These are phyloP conservation scores for Eutolmus rufibarbis DNA, from an alignment of 2,888 invertebrate genomes.

Conservation along the genomic window DNA sequence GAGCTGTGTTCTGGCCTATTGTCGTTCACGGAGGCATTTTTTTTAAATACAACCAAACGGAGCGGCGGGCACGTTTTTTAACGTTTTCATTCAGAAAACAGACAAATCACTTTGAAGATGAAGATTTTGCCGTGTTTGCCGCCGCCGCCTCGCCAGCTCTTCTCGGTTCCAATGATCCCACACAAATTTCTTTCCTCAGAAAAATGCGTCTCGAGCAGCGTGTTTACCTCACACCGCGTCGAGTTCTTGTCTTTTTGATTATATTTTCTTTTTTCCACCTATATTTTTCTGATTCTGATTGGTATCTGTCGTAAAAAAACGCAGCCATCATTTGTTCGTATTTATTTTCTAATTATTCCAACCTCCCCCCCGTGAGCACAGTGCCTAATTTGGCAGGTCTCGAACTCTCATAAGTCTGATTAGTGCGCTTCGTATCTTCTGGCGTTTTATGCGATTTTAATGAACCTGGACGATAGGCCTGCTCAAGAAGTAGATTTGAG, in stretches of 20 bases:
- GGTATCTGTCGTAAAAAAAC: slow-evolving; percentile 14
- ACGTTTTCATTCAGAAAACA: slow-evolving; percentile 28
- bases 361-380: not conserved
- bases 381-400: slow-evolving; percentile 19
- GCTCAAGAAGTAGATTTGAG: slow-evolving; percentile 8
- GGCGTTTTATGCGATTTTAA: slow-evolving; percentile 31
- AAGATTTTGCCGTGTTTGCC: not conserved
- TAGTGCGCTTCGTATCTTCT: not conserved
- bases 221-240: slow-evolving; percentile 1
- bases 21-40: slow-evolving; percentile 10
- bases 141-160: not conserved
- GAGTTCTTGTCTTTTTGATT: not conserved
- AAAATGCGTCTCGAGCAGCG: not conserved
- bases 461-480: slow-evolving; percentile 14
- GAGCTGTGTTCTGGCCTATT: not conserved
- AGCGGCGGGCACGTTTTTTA: not conserved
- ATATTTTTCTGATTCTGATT: slow-evolving; percentile 10
- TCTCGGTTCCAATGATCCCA: slow-evolving; percentile 8
- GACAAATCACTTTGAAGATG: not conserved
- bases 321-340: slow-evolving; percentile 12
- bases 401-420: not conserved
- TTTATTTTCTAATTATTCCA: slow-evolving; percentile 32
- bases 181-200: not conserved
- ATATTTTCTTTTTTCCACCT: not conserved
- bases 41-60: not conserved